These are phyloP conservation scores for Bibio marci DNA, from an alignment of 2,888 invertebrate species.

Conservation along the genomic window DNA sequence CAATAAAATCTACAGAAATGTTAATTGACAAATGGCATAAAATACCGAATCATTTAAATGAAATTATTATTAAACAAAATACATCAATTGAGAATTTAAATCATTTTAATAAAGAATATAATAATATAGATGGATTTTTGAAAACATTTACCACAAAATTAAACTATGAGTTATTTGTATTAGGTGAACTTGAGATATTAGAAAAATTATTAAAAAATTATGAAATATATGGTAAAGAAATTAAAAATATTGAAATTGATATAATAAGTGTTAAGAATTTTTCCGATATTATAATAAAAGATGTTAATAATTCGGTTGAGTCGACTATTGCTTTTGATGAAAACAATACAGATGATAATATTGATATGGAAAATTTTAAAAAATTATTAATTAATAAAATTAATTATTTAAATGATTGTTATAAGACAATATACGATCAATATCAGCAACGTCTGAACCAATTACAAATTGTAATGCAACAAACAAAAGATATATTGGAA, in stretches of 20 bases:
- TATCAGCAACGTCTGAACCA: constrained; percentile 20
- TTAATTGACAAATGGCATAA: constrained; percentile 21
- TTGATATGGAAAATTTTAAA: constrained; percentile 7
- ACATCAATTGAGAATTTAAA: constrained; percentile 28
- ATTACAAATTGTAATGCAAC: constrained; percentile 18
- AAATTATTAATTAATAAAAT: constrained; percentile 19
- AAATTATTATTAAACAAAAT: constrained; percentile 26
- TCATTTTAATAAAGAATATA: constrained; percentile 25
- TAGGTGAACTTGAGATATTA: constrained; percentile 15
- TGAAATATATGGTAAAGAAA: constrained; percentile 17
- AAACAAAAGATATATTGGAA: constrained; percentile 21
- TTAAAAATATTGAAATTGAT: constrained; percentile 28
- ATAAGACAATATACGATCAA: constrained; percentile 19
- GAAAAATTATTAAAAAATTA: constrained; percentile 9
- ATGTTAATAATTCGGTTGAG: constrained; percentile 15
- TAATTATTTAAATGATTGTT: constrained; percentile 20
- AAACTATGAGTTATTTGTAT: constrained; percentile 11
- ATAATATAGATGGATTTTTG: constrained; percentile 16
- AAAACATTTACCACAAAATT: constrained; percentile 10
- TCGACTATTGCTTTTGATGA: no score
- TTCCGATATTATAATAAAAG: constrained; percentile 26
- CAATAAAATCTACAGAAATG: no score
- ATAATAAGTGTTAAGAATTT: constrained; percentile 28
- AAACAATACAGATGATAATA: no score
- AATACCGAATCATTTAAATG: constrained; percentile 21